These are phyloP conservation scores for Aurelia coerulea DNA, from an alignment of 30 jellyfish, hydroid and myxozoan species.

Conservation along the genomic window DNA sequence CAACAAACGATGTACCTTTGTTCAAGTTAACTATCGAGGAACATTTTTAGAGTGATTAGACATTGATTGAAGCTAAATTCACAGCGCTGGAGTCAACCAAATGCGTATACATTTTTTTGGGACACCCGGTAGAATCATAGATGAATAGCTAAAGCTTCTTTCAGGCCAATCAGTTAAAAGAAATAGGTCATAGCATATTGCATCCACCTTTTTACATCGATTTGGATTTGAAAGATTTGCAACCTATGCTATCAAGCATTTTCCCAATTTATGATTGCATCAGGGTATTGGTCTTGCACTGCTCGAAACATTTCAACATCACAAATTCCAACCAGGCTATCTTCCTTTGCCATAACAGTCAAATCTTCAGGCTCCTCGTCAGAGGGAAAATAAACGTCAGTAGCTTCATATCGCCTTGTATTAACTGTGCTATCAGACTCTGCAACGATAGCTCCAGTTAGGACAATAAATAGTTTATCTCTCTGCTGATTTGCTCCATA, in stretches of 20 bases:
- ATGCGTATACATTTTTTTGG: too few species aligned
- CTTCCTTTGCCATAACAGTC: slow-evolving; percentile 10
- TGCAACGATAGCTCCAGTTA: slow-evolving; percentile 31
- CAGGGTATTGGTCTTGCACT: slow-evolving; percentile 55
- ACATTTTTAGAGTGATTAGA: too few species aligned
- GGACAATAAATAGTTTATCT: slow-evolving; percentile 29
- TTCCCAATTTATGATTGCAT: slow-evolving; percentile 45
- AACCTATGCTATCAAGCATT: not conserved
- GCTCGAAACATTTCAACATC: slow-evolving; percentile 7
- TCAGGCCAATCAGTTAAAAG: too few species aligned
- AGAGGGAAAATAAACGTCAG: slow-evolving; percentile 6
- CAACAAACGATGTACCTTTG: too few species aligned
- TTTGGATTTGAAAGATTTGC: too few species aligned
- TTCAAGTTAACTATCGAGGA: too few species aligned
- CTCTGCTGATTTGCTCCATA: slow-evolving; percentile 2
- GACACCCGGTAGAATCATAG: too few species aligned
- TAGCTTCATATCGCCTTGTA: slow-evolving; percentile 8
- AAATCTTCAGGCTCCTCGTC: slow-evolving; percentile 44
- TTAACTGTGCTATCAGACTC: slow-evolving; percentile 21
- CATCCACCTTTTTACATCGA: too few species aligned
- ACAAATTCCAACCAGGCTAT: slow-evolving; percentile 40
- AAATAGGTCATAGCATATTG: too few species aligned
- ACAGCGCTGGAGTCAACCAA: too few species aligned
- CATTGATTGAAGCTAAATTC: too few species aligned
- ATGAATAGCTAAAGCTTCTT: too few species aligned